Base-by-base conservation (phyloP, 2,113 vertebrate genomes). In the Carassius auratus region DNA sequence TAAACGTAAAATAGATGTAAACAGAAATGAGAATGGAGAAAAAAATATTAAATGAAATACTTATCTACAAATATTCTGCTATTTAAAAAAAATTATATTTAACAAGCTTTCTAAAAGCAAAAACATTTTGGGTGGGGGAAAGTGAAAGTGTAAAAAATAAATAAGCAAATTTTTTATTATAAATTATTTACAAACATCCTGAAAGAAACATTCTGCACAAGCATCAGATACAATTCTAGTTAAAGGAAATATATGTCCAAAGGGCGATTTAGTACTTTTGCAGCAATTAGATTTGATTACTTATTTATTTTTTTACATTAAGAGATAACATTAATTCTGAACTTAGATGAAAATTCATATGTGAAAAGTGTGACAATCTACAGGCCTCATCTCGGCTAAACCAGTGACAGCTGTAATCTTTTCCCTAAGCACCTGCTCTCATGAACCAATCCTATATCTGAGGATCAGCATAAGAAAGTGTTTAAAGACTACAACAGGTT, bases 401-500 rank as follows among this genome's bases (percentile, higher is more conserved):
- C 36, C 33, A 61, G 57, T 48, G 69, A 10, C 48, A 33, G 52
- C 68, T 26, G 8, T 42, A 42, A 48, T 42, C 17, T 10, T 33
- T 42, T 55, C 38, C 26, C 2, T 68, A 78, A 52, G 74, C 30
- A 33, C 74, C 50, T 42, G 30, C n/a, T 55, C 62, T 78, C 48
- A 15, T 10, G 13, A 21, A 78, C 23, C 45, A 36, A 66, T 84
- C 59, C 45, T 45, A n/a, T 81, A 48, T 81, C 77, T 62, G 23
- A 81, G 45, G 62, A 68, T 81, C 86, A 88, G 86, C 61, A 75
- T 83, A 87, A 90, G 89, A 75, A 17, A 3, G 83, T 52, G 48
- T 45, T 85, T 84, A 78, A 88, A 92, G 86, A 69, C 8, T 38
- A 80, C 84, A 48, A 69, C 90, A 88, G 84, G 86, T 91, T 62